These are phyloP conservation scores for Bos taurus DNA, from an alignment of 2,113 vertebrate genomes.

Conservation along the genomic window ARS-UCD2.0 NC_037357.1:125482001-125482500, in stretches of 20 bases:
- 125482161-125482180: not conserved
- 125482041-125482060: not conserved
- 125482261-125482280: conserved; percentile 43
- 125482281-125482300: conserved; percentile 37
- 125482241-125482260: conserved; percentile 48
- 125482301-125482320: conserved; percentile 30
- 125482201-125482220: not conserved
- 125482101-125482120: not conserved
- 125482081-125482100: not conserved
- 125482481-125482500: not conserved
- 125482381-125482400: not conserved
- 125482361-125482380: not conserved
- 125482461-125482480: conserved; percentile 4
- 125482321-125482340: conserved; percentile 31
- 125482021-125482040: not conserved
- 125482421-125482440: not conserved
- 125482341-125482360: not conserved
- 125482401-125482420: not conserved
- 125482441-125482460: not conserved
- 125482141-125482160: not conserved
- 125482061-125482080: not conserved
- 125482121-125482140: not conserved
- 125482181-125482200: conserved; percentile 20
- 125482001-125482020: not conserved
- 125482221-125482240: conserved; percentile 20